Evolutionary conservation across 30 jellyfish, hydroid and myxozoan genomes (phyloP).

Genomic region (Aurelia aurita complex sp. Pacific): DNA sequence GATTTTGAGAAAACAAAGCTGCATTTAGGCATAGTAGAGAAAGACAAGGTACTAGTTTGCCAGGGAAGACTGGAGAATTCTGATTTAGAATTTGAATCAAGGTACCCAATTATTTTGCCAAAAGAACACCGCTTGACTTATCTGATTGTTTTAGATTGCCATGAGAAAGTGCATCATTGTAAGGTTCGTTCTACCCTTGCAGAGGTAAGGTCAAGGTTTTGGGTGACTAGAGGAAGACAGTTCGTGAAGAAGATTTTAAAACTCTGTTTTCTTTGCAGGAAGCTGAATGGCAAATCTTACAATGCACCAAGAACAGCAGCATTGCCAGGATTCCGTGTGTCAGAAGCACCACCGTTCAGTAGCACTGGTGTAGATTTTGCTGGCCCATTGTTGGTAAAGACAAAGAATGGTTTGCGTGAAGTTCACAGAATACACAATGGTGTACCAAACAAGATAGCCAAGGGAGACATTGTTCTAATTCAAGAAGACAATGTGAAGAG

Average conservation of each 20-base stretch:
- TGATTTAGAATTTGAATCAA: too few species aligned
- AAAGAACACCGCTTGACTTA: too few species aligned
- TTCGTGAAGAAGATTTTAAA: slow-evolving; percentile 24
- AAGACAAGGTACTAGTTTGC: too few species aligned
- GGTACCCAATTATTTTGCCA: too few species aligned
- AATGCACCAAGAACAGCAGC: slow-evolving; percentile 9
- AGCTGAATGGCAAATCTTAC: slow-evolving; percentile 41
- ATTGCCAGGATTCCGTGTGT: slow-evolving; percentile 22
- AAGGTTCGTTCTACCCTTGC: slow-evolving; percentile 34
- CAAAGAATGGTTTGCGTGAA: neutral
- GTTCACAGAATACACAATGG: too few species aligned
- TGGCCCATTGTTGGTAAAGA: slow-evolving; percentile 22
- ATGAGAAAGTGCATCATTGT: neutral
- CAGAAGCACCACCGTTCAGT: neutral
- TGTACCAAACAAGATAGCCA: too few species aligned
- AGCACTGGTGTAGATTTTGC: neutral
- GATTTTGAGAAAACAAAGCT: too few species aligned
- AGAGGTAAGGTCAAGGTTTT: slow-evolving; percentile 12
- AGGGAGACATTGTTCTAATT: too few species aligned
- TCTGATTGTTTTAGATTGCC: too few species aligned
- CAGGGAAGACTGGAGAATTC: too few species aligned
- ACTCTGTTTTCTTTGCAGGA: neutral
- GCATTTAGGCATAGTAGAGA: too few species aligned
- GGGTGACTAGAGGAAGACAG: slow-evolving; percentile 9
- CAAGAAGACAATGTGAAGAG: too few species aligned